phyloP scores from a whole-genome alignment of 2,797 vertebrate species.

The Streptopelia turtur region DNA sequence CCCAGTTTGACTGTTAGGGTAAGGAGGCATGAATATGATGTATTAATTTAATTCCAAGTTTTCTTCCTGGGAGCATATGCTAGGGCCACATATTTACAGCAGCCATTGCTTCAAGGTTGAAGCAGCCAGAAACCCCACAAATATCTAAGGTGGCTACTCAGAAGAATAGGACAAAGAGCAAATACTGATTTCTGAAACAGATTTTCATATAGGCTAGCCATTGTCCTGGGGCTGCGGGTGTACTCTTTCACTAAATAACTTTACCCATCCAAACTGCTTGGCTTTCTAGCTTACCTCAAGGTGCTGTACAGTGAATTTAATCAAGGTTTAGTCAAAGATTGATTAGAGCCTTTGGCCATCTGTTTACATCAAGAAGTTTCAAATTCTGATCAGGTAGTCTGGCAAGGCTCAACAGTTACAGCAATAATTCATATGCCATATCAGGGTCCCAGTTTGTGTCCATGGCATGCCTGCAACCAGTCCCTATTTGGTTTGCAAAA shows the following conservation, averaged over 20 bases:
- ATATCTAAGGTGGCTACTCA: background rate
- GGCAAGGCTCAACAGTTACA: background rate
- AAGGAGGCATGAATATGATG: background rate
- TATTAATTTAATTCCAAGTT: background rate
- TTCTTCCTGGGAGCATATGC: background rate
- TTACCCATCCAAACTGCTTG: background rate
- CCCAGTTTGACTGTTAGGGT: background rate
- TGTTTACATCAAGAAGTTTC: background rate
- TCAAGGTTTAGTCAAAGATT: background rate
- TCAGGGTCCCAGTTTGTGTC: background rate
- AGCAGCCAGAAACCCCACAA: background rate
- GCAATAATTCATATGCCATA: conserved; percentile 10
- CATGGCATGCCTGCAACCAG: background rate
- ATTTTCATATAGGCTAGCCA: background rate
- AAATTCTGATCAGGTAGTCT: conserved; percentile 4
- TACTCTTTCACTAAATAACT: background rate
- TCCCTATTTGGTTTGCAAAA: background rate
- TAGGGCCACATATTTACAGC: background rate
- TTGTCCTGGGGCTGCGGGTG: background rate
- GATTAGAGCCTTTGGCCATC: background rate
- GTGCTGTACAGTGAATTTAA: background rate
- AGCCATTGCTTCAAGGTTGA: background rate
- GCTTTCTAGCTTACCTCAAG: background rate
- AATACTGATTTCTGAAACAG: background rate
- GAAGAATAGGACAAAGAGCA: background rate